Percentiles rank a stretch among this genome's conserved stretches.
These are phyloP conservation scores for Halcyon badia DNA, from an alignment of 2,797 vertebrate genomes.

Conservation along the genomic window DNA sequence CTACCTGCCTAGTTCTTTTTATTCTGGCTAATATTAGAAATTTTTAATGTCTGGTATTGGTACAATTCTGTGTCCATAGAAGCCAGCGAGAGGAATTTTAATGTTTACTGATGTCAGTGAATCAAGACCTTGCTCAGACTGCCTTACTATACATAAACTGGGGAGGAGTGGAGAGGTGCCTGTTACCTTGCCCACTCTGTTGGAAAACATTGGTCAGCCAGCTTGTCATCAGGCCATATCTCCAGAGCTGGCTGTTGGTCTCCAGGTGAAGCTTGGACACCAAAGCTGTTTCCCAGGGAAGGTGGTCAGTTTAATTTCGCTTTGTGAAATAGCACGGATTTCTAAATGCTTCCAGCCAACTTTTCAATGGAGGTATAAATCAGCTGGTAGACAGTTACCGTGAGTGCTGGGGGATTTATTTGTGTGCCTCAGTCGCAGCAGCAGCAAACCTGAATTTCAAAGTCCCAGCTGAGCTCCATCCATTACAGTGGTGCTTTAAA, in stretches of 20 bases:
- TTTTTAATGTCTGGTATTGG: neutral
- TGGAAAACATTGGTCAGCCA: neutral
- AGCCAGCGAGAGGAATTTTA: neutral
- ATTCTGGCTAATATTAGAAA: neutral
- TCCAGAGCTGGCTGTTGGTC: neutral
- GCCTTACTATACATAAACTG: neutral
- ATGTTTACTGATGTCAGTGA: neutral
- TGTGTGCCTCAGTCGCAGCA: neutral
- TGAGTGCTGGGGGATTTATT: constrained; percentile 46
- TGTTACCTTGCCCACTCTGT: neutral
- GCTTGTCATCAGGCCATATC: accelerated
- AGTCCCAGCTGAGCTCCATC: constrained; percentile 5
- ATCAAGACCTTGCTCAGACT: neutral
- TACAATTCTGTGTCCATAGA: neutral
- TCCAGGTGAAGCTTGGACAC: neutral
- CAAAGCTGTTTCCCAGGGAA: neutral
- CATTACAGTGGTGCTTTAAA: neutral
- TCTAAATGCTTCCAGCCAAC: neutral
- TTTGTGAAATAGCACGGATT: neutral
- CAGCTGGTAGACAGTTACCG: neutral
- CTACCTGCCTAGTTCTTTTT: neutral
- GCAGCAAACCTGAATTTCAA: constrained; percentile 31
- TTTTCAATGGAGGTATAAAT: constrained; percentile 28
- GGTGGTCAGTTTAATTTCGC: neutral
- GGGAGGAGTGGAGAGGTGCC: neutral